A percentile compares a stretch with the other conserved stretches of the same genome.
These are phyloP conservation scores for Oryctes rhinoceros DNA, from an alignment of 1,140 invertebrate genomes.

Conservation along the genomic window DNA sequence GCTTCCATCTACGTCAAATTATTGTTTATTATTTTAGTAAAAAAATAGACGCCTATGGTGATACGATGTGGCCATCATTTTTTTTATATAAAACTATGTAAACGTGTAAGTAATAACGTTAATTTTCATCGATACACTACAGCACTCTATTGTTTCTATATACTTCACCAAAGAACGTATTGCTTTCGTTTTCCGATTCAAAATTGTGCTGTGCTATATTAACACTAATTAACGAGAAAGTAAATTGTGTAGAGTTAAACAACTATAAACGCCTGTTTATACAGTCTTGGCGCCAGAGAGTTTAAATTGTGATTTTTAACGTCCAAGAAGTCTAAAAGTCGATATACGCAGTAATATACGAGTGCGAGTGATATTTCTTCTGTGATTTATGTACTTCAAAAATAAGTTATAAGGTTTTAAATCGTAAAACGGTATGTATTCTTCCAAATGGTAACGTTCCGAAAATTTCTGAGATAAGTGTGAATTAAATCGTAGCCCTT, in stretches of 20 bases:
- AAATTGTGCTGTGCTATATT: background rate
- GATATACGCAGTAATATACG: background rate
- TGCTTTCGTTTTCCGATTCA: background rate
- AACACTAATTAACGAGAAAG: background rate
- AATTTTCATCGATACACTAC: background rate
- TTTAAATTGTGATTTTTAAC: background rate
- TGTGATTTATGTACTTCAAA: background rate
- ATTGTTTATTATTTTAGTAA: constrained; percentile 6
- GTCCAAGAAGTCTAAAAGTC: background rate
- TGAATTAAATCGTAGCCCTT: no score
- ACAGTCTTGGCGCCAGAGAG: background rate
- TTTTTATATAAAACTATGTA: background rate
- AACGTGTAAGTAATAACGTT: background rate
- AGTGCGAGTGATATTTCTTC: background rate
- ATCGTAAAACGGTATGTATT: no score
- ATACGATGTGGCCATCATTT: background rate
- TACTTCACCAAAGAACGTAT: no score
- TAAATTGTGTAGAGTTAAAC: background rate
- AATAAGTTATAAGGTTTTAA: background rate
- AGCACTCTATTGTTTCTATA: background rate
- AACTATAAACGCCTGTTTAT: background rate
- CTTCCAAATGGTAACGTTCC: no score
- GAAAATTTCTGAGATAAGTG: no score
- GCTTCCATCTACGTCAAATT: constrained; percentile 7
- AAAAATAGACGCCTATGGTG: background rate